A percentile compares a stretch with the other conserved stretches of the same genome.
These are phyloP conservation scores for Pinna nobilis DNA, from an alignment of 1,140 invertebrate species.

Conservation along the genomic window DNA sequence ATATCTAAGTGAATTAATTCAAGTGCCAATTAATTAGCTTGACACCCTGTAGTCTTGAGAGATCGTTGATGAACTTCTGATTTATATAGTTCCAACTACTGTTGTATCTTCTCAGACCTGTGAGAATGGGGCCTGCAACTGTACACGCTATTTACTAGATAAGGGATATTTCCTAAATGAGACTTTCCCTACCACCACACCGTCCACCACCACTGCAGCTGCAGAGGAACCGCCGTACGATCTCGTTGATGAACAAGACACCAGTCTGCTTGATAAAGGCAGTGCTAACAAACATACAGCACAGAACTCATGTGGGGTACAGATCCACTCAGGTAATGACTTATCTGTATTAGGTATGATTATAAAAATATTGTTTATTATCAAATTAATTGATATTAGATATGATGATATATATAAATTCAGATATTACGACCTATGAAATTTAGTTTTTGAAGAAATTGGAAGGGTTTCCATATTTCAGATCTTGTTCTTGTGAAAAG, in stretches of 20 bases:
- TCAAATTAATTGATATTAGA: neutral
- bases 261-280: slow-evolving; percentile 12
- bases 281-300: neutral
- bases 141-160: neutral
- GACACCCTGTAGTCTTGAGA: too few species aligned
- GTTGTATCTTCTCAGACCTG: slow-evolving; percentile 16
- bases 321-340: slow-evolving; percentile 29
- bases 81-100: too few species aligned
- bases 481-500: too few species aligned
- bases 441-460: too few species aligned
- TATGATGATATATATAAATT: neutral
- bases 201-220: slow-evolving; percentile 4
- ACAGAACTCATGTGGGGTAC: slow-evolving; percentile 40
- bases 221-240: neutral
- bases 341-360: neutral
- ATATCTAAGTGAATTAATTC: too few species aligned
- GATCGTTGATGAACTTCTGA: too few species aligned
- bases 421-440: too few species aligned
- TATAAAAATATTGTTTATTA: neutral
- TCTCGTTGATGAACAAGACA: neutral
- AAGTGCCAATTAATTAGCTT: too few species aligned
- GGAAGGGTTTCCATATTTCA: too few species aligned
- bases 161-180: slow-evolving; percentile 18
- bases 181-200: slow-evolving; percentile 8
- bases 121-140: slow-evolving; percentile 4